Evolutionary conservation across 1,140 invertebrate species (phyloP), one percentile per base, ranked within the genome.

Genomic region (Solenopsis invicta): DNA sequence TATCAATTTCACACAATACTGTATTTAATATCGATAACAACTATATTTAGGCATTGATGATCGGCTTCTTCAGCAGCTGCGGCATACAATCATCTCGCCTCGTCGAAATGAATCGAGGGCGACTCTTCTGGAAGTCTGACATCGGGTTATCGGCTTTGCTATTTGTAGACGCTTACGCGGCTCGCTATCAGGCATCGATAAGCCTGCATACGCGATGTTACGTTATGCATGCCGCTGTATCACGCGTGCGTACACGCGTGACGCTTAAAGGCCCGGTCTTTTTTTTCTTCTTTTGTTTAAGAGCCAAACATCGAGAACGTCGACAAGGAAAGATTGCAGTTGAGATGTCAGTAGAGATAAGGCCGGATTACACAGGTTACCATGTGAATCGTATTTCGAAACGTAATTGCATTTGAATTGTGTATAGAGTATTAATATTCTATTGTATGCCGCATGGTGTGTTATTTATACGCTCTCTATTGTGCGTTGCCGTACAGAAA

Each of bases 101-200:
- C 50, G 16, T 69, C n/a, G 29, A 69, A 69, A 81, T 37, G 48
- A 56, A 64, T 81, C 67, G 52, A 61, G 67, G 34, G 18, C 54
- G 48, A 48, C 54, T 74, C 80, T 84, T 74, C 41, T 48, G 67
- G 24, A 4, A 48, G 45, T 82, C 41, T 74, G 69, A 84, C 69
- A 84, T 62, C 80, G 54, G 80, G 69, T 75, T 84, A 84, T 84
- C 80, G 54, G 41, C 21, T 82, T 61, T 72, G 78, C 52, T 82
- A 82, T 82, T 82, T 82, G 52, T 59, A n/a, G 50, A 24, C 21
- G 54, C 41, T 74, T 75, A 75, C 41, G 80, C 29, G 41, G 13
- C 37, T 24, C 69, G 41, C 34, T 82, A 74, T 82, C 80, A 21
- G 52, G 41, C 54, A 72, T 61, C 67, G 52, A 75, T 74, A 84